Base-by-base conservation (phyloP, 2,888 invertebrate species). In the Chymomyza fuscimana region DNA sequence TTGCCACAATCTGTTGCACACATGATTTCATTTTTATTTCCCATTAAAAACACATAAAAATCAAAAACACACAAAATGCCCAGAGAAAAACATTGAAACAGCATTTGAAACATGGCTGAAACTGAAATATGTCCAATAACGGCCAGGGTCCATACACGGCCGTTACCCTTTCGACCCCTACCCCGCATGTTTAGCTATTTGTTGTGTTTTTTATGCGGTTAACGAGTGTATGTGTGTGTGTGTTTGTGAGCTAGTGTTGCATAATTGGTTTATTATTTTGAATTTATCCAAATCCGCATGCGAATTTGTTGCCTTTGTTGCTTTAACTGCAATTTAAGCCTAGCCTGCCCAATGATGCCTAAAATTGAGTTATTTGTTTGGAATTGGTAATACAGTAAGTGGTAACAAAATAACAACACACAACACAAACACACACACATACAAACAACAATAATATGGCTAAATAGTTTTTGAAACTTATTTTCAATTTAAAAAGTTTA, bases 11-110 rank as follows among this genome's bases (percentile, higher is more conserved):
- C 85, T 85, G 85, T 88, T 85, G 85, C 85, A 88, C 88, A 85
- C 86, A 88, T 85, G 86, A 85, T 85, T 85, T 85, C 88, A 88
- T 85, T 85, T 85, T 88, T 85, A 85, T 85, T 88, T 82, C 88
- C 82, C 66, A 85, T 85, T 85, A 85, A 88, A 85, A 86, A 67
- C 88, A 76, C 84, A 85, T 85, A 88, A 88, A 85, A 86, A 82
- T 85, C 85, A 77, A 87, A 87, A 66, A 73, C 81, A 77, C 65
- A 66, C 63, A 54, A 54, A 60, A 60, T 32, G 59, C 32, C 51
- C 19, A 19, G 52, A 25, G 66, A 58, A 58, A 46, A 7, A 40
- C 56, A 74, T 22, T 54, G 22, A 40, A 12, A 52, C 19, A 64
- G 60, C 52, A 66, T 60, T 66, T 50, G 60, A 63, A 54, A 54